Evolutionary conservation across 2,888 invertebrate species (phyloP).

Genomic region (Cosmia pyralina): DNA sequence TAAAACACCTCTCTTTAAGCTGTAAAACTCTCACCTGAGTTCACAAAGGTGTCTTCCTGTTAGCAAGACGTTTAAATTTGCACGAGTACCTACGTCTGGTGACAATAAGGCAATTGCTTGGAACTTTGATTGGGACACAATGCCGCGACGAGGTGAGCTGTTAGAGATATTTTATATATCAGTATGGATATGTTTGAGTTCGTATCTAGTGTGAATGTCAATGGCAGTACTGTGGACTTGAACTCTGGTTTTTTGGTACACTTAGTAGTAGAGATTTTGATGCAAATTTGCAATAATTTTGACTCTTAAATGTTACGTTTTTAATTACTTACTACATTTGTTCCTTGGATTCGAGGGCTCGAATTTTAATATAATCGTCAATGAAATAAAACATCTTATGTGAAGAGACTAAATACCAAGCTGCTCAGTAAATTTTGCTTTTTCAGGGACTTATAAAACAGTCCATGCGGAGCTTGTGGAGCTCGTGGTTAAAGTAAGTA

Average conservation of each 20-base stretch:
- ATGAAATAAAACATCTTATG: not conserved
- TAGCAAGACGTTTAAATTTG: slow-evolving; percentile 35
- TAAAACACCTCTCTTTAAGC: not conserved
- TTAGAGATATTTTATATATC: slow-evolving; percentile 31
- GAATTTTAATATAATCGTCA: not conserved
- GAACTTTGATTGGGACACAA: slow-evolving; percentile 56
- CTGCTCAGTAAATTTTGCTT: not conserved
- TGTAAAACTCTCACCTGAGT: slow-evolving; percentile 24
- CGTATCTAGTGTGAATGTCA: slow-evolving; percentile 40
- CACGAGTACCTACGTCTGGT: slow-evolving; percentile 21
- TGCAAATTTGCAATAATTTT: not conserved
- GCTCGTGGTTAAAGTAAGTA: too few relatives aligned
- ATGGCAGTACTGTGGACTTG: slow-evolving; percentile 33
- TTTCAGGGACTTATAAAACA: not conserved
- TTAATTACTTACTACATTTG: not conserved
- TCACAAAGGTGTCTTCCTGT: slow-evolving; percentile 37
- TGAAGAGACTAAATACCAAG: not conserved
- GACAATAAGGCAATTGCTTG: slow-evolving; percentile 58
- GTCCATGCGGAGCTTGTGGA: too few relatives aligned
- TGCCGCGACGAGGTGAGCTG: slow-evolving; percentile 47
- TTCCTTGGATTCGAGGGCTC: not conserved
- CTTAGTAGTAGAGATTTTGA: not conserved
- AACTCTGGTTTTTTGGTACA: slow-evolving; percentile 8
- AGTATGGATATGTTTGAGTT: slow-evolving; percentile 5
- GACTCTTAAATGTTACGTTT: not conserved